Percentiles rank a stretch among this genome's conserved stretches.
Conservation (phyloP, 2,888 invertebrate genomes). For the Lithophane socia region DNA sequence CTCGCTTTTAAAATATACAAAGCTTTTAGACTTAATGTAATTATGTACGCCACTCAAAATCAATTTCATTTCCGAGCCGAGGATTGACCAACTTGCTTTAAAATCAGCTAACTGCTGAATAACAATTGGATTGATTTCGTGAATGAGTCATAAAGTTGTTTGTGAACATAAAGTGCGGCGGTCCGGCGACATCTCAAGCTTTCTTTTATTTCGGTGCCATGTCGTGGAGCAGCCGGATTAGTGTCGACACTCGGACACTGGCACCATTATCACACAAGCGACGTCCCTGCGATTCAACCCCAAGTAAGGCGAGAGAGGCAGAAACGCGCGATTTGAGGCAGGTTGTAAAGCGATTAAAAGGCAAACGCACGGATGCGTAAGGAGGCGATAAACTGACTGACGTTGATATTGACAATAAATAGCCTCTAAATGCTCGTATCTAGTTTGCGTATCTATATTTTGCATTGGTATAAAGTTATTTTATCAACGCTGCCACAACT, state of each 20-base stretch:
- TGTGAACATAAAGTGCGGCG: conserved; percentile 60
- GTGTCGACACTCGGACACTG: conserved; percentile 71
- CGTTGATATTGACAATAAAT: conserved; percentile 57
- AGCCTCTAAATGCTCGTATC: conserved; percentile 31
- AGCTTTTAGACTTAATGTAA: conserved; percentile 42
- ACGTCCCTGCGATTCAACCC: conserved; percentile 71
- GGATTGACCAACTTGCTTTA: conserved; percentile 24
- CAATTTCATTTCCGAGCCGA: conserved; percentile 30
- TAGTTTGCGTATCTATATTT: conserved; percentile 28
- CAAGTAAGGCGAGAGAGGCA: conserved; percentile 60
- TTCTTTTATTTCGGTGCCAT: conserved; percentile 82
- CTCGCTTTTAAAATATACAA: conserved; percentile 27
- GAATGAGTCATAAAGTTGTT: conserved; percentile 67
- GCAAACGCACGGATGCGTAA: conserved; percentile 56
- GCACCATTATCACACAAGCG: conserved; percentile 73
- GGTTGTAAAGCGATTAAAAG: conserved; percentile 63
- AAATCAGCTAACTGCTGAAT: conserved; percentile 42
- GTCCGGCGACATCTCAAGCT: conserved; percentile 76
- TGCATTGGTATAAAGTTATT: conserved; percentile 44
- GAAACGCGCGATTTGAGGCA: conserved; percentile 67
- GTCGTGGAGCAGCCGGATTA: conserved; percentile 76
- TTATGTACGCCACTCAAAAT: conserved; percentile 43
- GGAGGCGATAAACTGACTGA: conserved; percentile 62
- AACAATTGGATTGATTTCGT: conserved; percentile 62
- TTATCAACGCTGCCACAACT: conserved; percentile 49